Percentiles rank a stretch among this genome's conserved stretches.
Conservation (phyloP, 1,140 invertebrate genomes). For the Homalodisca vitripennis region DNA sequence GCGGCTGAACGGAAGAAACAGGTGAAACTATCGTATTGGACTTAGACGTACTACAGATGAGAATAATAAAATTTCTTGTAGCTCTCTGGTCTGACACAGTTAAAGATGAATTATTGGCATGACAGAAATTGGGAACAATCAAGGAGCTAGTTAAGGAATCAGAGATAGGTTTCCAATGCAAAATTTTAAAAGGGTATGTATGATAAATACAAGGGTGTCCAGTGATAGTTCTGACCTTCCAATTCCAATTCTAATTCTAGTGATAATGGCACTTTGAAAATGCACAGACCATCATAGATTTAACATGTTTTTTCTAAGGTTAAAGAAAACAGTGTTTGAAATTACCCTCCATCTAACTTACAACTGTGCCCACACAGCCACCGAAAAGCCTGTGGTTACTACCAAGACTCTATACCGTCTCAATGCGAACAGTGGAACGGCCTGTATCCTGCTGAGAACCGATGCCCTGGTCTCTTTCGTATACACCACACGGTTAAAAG, state of each 20-base stretch:
- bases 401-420: slow-evolving; percentile 12
- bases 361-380: background rate
- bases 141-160: too few species aligned
- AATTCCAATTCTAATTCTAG: background rate
- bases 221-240: background rate
- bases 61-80: too few species aligned
- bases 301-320: background rate
- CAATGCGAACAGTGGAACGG: slow-evolving; percentile 36
- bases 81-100: too few species aligned
- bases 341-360: background rate
- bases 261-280: too few species aligned
- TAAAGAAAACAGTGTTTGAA: background rate
- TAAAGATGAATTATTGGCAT: too few species aligned
- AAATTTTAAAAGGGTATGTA: background rate
- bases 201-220: background rate
- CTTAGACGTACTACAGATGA: too few species aligned
- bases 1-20: too few species aligned
- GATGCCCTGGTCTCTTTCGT: slow-evolving; percentile 42
- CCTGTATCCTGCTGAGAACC: slow-evolving; percentile 42
- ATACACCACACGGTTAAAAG: slow-evolving; percentile 40
- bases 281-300: too few species aligned
- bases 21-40: too few species aligned
- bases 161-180: too few species aligned
- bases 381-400: background rate
- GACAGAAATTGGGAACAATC: too few species aligned